Percentiles rank a stretch among this genome's conserved stretches.
phyloP scores from a whole-genome alignment of 2,113 vertebrate species.

The Haemorhous mexicanus region DNA sequence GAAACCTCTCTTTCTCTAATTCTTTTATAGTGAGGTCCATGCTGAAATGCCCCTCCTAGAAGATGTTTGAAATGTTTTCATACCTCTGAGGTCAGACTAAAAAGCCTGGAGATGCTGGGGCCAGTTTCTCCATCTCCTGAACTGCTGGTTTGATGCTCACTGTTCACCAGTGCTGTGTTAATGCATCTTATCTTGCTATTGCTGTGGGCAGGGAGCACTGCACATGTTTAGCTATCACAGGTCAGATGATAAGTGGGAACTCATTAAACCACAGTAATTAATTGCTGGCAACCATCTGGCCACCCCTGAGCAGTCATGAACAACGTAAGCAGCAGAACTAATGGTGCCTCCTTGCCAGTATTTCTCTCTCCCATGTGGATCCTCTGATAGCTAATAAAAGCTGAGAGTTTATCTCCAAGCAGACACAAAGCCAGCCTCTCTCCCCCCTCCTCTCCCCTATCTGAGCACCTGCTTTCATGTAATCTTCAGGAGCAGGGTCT shows the following conservation, averaged over 20 bases:
- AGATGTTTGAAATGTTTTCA: not conserved
- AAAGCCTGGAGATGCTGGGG: not conserved
- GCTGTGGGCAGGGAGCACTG: constrained; percentile 51
- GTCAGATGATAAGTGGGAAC: constrained; percentile 66
- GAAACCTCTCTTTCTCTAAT: not conserved
- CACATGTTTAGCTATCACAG: constrained; percentile 63
- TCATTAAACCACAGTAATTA: constrained; percentile 68
- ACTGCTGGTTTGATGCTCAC: not conserved
- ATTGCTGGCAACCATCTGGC: constrained; percentile 69
- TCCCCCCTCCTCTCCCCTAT: not conserved
- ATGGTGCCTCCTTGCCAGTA: constrained; percentile 58
- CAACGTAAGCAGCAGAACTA: constrained; percentile 62
- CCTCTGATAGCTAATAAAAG: constrained; percentile 64
- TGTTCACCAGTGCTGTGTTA: not conserved
- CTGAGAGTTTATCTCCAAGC: constrained; percentile 54
- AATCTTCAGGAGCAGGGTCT: constrained; percentile 15
- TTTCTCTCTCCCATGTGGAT: constrained; percentile 57
- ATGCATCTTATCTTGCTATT: constrained; percentile 37
- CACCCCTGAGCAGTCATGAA: constrained; percentile 62
- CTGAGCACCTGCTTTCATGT: constrained; percentile 31
- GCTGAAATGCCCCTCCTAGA: not conserved
- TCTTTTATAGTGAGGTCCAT: not conserved
- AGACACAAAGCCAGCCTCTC: constrained; percentile 34
- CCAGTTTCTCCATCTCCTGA: not conserved
- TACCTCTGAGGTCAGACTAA: not conserved